A percentile compares a stretch with the other conserved stretches of the same genome.
These are phyloP conservation scores for Rhagonycha lutea DNA, from an alignment of 2,888 invertebrate genomes.

Conservation along the genomic window DNA sequence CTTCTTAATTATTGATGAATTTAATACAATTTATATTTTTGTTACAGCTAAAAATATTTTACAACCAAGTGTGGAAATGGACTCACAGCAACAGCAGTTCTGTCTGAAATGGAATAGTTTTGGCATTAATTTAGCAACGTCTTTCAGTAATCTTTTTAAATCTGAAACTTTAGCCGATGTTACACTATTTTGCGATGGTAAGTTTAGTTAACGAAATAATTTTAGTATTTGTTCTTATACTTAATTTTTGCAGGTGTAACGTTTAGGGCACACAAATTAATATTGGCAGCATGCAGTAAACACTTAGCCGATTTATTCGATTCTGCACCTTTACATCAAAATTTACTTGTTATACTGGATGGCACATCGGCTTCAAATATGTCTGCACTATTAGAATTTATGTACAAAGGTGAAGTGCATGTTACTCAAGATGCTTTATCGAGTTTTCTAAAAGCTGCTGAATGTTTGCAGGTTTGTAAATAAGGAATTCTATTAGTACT, in stretches of 20 bases:
- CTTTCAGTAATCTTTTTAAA: constrained; percentile 91
- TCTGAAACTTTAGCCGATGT: constrained; percentile 92
- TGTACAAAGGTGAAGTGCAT: constrained; percentile 94
- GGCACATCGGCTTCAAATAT: constrained; percentile 89
- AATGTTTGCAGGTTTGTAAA: constrained; percentile 79
- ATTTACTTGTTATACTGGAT: constrained; percentile 85
- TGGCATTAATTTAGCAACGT: constrained; percentile 89
- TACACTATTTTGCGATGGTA: constrained; percentile 91
- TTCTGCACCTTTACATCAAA: constrained; percentile 79
- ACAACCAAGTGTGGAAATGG: constrained; percentile 81
- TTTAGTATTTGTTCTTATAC: constrained; percentile 5
- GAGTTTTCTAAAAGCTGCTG: constrained; percentile 89
- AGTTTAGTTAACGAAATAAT: not conserved
- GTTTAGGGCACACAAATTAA: constrained; percentile 89
- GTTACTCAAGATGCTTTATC: constrained; percentile 90
- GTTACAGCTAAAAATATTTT: constrained; percentile 66
- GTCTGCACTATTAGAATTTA: constrained; percentile 88
- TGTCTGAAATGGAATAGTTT: constrained; percentile 96
- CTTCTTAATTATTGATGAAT: not conserved
- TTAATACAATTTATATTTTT: constrained; percentile 34
- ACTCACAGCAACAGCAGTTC: constrained; percentile 89
- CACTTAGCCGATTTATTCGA: constrained; percentile 91
- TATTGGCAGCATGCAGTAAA: constrained; percentile 90
- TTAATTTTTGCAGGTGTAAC: constrained; percentile 72
- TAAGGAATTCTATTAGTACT: not conserved